Evolutionary conservation across 53 echinoderm and acorn worm genomes (phyloP).

Genomic region (Echinarachnius parma): DNA sequence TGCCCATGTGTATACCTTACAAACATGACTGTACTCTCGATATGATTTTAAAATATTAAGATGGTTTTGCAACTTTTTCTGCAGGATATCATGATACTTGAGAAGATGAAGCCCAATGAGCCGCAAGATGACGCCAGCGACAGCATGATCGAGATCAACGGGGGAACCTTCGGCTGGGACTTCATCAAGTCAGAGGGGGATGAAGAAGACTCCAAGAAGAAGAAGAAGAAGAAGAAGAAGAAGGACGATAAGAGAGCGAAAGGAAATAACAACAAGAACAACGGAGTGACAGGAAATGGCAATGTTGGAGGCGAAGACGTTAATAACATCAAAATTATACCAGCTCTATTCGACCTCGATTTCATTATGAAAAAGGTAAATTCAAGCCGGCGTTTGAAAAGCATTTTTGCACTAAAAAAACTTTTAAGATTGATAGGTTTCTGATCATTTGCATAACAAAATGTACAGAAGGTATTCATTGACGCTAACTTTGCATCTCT

Average conservation of each 20-base stretch:
- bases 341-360: conserved; percentile 67
- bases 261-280: background rate
- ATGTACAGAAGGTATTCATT: no score
- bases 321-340: conserved; percentile 40
- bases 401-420: no score
- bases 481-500: no score
- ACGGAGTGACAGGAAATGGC: background rate
- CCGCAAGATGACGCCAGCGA: conserved; percentile 49
- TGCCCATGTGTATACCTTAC: no score
- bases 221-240: background rate
- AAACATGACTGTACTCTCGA: no score
- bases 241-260: background rate
- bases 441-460: no score
- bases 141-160: conserved; percentile 60
- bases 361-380: conserved; percentile 78
- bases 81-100: conserved; percentile 74
- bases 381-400: no score
- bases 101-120: conserved; percentile 60
- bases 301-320: conserved; percentile 33
- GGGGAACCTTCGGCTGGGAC: conserved; percentile 82
- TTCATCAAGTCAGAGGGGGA: conserved; percentile 12
- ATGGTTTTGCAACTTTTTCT: no score
- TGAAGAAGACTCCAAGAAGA: background rate
- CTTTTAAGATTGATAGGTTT: no score
- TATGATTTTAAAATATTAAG: no score